phyloP scores from a whole-genome alignment of 2,797 vertebrate species.

The Argentina silus region DNA sequence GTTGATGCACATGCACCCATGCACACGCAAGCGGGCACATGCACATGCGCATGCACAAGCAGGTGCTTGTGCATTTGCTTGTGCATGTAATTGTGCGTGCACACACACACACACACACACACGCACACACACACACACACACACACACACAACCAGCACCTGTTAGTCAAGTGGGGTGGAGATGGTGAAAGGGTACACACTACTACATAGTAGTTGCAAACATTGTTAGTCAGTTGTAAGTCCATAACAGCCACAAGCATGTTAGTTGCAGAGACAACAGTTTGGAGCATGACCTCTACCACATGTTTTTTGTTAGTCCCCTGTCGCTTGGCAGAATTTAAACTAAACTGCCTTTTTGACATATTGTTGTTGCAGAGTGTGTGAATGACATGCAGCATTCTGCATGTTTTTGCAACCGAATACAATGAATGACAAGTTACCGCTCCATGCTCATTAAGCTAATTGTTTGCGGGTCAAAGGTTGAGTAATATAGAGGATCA shows the following conservation, averaged over 20 bases:
- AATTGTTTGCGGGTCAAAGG: not conserved
- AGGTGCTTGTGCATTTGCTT: not conserved
- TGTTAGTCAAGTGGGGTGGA: slow-evolving; percentile 33
- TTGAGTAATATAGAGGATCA: not conserved
- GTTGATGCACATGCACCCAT: slow-evolving; percentile 57
- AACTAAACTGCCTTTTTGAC: not conserved
- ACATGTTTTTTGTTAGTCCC: slow-evolving; percentile 29
- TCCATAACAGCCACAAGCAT: not conserved
- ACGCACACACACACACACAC: slow-evolving; percentile 14
- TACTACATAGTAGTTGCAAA: slow-evolving; percentile 33
- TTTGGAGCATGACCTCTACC: slow-evolving; percentile 3
- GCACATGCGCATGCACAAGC: slow-evolving; percentile 10
- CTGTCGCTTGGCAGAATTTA: not conserved
- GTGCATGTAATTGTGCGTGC: too few species aligned
- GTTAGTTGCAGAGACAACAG: not conserved
- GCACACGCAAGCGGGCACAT: slow-evolving; percentile 36
- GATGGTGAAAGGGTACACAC: slow-evolving; percentile 40
- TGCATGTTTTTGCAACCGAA: not conserved
- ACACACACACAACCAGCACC: slow-evolving; percentile 40
- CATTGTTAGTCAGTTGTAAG: not conserved
- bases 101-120: not conserved
- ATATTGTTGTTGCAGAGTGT: not conserved
- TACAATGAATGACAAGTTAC: not conserved
- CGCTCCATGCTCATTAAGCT: not conserved
- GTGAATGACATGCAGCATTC: not conserved